These are phyloP conservation scores for Regulus satrapa DNA, from an alignment of 2,113 vertebrate genomes.

Conservation along the genomic window DNA sequence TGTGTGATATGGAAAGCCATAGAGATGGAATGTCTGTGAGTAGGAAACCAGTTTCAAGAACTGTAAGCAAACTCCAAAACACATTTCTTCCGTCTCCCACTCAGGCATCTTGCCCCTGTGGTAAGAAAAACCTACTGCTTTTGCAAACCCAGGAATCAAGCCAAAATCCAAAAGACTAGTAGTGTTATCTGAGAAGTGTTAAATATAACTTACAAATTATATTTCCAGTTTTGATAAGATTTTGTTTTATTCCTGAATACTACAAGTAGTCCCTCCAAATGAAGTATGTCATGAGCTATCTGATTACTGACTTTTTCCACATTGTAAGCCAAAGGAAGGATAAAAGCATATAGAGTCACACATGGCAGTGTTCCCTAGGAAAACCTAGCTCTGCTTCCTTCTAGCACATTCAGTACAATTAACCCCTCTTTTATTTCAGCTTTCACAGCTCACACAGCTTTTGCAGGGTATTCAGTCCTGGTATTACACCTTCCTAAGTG, in stretches of 20 bases:
- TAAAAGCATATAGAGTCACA: not conserved
- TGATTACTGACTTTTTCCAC: constrained; percentile 39
- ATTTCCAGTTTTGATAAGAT: not conserved
- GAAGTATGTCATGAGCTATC: not conserved
- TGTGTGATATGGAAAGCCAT: not conserved
- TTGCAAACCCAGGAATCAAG: not conserved
- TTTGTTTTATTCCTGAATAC: not conserved
- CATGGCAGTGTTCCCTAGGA: constrained; percentile 14
- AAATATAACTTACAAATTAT: not conserved
- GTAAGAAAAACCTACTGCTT: not conserved
- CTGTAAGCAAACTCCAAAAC: not conserved
- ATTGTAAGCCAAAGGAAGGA: constrained; percentile 7
- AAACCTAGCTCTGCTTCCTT: not conserved
- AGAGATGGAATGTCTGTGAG: not conserved
- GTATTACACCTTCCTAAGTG: not conserved
- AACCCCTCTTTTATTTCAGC: not conserved
- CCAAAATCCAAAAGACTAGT: not conserved
- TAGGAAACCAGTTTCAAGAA: not conserved
- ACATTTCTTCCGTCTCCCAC: not conserved
- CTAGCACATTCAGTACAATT: not conserved
- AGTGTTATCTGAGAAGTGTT: not conserved
- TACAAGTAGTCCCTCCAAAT: not conserved
- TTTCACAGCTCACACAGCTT: not conserved
- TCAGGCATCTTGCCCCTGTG: not conserved
- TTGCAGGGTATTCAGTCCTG: not conserved